Evolutionary conservation across 1,140 invertebrate genomes (phyloP), one percentile per base, ranked within the genome.

Genomic region (Hestina assimilis): DNA sequence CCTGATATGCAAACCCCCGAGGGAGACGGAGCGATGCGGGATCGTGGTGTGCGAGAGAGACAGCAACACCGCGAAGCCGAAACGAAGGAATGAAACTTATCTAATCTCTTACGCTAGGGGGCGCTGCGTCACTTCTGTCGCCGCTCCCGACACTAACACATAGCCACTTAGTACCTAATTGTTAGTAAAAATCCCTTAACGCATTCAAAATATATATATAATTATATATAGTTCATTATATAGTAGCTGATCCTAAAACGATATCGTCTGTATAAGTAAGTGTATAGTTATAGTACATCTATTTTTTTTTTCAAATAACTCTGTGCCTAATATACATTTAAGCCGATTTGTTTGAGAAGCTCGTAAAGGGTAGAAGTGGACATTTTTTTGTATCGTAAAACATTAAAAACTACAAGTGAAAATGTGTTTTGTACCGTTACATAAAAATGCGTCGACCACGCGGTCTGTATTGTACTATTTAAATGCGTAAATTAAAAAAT

Each of bases 151-250:
- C 15, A 64, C 74, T 76, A 79, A 75, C 75, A 79, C 64, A 67
- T 78, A 79, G 76, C 77, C 72, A 74, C 75, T 83, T 86, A 83
- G 57, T 75, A 83, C 63, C 83, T 83, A 83, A 79, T 75, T 78
- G 77, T 85, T 87, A 87, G 84, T 87, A 87, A 87, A 87, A 87
- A 87, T 83, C 78, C 78, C 80, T 87, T 85, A 83, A 85, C 80
- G 71, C 80, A 83, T 87, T 87, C 81, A 82, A 87, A 81, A 86
- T 84, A 87, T 86, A 83, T 83, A 83, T 82, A 84, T 79, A 70
- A 68, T 68, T 69, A 77, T 52, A 59, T 76, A 72, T 75, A 79
- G 66, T 69, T 72, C 40, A 56, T 58, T 67, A 68, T 58, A 58
- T 70, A 79, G 63, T 73, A 77, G 79, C 76, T 78, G 78, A 69